Percentiles rank a stretch among this genome's conserved stretches.
phyloP scores from a whole-genome alignment of 2,797 vertebrate species.

The Kryptopterus vitreolus region DNA sequence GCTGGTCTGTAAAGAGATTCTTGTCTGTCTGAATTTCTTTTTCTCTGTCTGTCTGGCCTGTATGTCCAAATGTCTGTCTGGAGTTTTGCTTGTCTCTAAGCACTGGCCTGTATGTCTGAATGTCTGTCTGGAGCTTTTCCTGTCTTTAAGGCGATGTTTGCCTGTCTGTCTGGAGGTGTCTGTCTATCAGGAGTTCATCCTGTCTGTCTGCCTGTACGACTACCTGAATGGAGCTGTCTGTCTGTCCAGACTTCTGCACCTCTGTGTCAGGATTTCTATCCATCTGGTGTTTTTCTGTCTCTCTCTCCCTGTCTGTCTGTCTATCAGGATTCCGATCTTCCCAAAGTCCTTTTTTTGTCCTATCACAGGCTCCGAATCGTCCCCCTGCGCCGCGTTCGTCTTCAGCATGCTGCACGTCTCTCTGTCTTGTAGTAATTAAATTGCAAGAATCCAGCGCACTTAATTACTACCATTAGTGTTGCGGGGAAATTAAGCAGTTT shows the following conservation, averaged over 20 bases:
- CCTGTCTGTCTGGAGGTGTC: too few species aligned
- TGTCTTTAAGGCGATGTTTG: too few species aligned
- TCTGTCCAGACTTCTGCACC: neutral
- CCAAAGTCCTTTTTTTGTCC: too few species aligned
- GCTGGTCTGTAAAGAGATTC: too few species aligned
- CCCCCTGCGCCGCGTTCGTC: slow-evolving; percentile 12
- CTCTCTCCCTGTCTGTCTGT: slow-evolving; percentile 52
- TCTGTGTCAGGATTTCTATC: neutral
- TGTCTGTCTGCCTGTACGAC: neutral
- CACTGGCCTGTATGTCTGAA: neutral
- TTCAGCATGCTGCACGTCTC: slow-evolving; percentile 36
- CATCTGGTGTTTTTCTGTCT: neutral
- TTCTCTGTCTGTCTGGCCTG: neutral
- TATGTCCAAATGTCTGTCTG: neutral
- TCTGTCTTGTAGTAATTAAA: slow-evolving; percentile 70
- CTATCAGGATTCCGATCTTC: slow-evolving; percentile 56
- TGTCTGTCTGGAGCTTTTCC: neutral
- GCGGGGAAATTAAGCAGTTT: slow-evolving; percentile 68
- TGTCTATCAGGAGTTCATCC: neutral
- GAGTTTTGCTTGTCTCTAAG: neutral
- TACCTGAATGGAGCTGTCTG: too few species aligned
- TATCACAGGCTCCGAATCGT: neutral
- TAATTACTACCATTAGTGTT: slow-evolving; percentile 81
- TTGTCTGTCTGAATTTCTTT: neutral
- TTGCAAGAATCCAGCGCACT: slow-evolving; percentile 72